phyloP scores from a whole-genome alignment of 37 sponge, comb jelly and placozoan species.

The Petrosia ficiformis region DNA sequence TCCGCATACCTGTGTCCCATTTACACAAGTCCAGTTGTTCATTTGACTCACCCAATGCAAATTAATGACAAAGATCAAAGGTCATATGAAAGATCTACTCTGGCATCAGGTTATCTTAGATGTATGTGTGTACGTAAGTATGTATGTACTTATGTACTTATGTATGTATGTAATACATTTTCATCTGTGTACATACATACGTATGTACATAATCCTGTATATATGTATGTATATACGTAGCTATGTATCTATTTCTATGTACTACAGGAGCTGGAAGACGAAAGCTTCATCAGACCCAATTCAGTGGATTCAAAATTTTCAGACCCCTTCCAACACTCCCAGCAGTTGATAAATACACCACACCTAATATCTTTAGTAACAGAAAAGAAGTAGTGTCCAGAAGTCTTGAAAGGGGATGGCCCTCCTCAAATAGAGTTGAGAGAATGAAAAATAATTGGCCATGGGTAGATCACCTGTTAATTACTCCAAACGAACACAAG shows the following conservation, averaged over 20 bases:
- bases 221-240: no score
- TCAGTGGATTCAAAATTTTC: slow-evolving; percentile 43
- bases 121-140: no score
- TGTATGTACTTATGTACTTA: no score
- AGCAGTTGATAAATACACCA: not conserved
- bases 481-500: not conserved
- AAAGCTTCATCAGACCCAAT: slow-evolving; percentile 32
- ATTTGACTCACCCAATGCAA: not conserved
- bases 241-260: no score
- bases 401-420: not conserved
- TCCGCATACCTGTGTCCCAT: slow-evolving; percentile 34
- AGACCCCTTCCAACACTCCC: slow-evolving; percentile 4
- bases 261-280: slow-evolving; percentile 34
- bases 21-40: slow-evolving; percentile 48
- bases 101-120: slow-evolving; percentile 50
- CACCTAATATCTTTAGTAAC: not conserved
- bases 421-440: not conserved
- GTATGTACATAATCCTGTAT: no score
- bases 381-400: not conserved
- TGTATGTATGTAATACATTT: no score
- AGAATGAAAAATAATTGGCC: not conserved
- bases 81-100: slow-evolving; percentile 35
- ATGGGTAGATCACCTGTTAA: not conserved
- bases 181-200: no score
- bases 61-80: not conserved